These are phyloP conservation scores for Stichopus chloronotus DNA, from an alignment of 35 echinoderm and acorn worm genomes.

Conservation along the genomic window DNA sequence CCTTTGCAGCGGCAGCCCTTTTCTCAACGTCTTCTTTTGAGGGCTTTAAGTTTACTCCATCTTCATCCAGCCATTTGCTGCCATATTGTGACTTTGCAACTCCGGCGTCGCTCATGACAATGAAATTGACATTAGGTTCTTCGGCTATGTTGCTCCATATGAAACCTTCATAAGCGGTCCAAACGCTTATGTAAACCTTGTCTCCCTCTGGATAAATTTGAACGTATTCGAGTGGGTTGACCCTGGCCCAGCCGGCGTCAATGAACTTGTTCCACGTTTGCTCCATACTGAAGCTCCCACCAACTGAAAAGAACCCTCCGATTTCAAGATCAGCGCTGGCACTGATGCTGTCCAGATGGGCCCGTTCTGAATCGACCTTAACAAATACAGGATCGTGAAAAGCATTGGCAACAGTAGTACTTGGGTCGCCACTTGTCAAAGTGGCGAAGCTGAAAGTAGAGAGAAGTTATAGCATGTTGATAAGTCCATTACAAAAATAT, in stretches of 20 bases:
- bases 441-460: too few relatives aligned
- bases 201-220: not conserved
- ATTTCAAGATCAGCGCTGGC: not conserved
- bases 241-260: not conserved
- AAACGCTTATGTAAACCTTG: slow-evolving; percentile 30
- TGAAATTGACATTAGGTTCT: not conserved
- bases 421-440: too few relatives aligned
- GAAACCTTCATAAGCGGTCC: slow-evolving; percentile 13
- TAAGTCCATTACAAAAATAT: too few relatives aligned
- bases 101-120: not conserved
- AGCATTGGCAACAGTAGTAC: not conserved
- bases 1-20: too few relatives aligned
- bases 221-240: not conserved
- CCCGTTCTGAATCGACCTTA: not conserved
- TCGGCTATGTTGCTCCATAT: slow-evolving; percentile 17
- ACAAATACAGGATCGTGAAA: slow-evolving; percentile 2
- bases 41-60: not conserved
- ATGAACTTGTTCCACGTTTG: slow-evolving; percentile 20
- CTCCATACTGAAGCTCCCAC: not conserved
- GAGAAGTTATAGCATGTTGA: too few relatives aligned
- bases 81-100: not conserved
- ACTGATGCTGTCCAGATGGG: not conserved
- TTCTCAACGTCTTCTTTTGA: too few relatives aligned
- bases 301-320: not conserved
- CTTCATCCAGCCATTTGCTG: not conserved